Evolutionary conservation across 2,888 invertebrate species (phyloP), one percentile per base, ranked within the genome.

Genomic region (Zygaena filipendulae): DNA sequence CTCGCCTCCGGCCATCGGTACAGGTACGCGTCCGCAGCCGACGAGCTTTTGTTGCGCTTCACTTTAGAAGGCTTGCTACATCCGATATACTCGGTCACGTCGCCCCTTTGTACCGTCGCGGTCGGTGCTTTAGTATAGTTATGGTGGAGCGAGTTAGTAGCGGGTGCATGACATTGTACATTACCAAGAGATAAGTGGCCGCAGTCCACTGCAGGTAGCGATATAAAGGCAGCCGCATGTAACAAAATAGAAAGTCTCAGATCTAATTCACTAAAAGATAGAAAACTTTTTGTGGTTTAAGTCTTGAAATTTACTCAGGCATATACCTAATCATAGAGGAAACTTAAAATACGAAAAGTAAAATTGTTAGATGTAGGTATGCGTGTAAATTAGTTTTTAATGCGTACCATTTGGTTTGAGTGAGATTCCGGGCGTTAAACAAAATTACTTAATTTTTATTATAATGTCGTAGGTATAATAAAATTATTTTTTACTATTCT

Each of bases 161-260:
- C 70, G 69, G 70, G 74, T 71, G 84, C 84, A 81, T 84, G 85
- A 83, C 84, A 83, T 79, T 82, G 85, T 84, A 85, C 85, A 72
- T 85, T 86, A 84, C 85, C 85, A 66, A 84, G 74, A 70, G 84
- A 82, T 63, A 85, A 81, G 72, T 75, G 81, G 61, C 69, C 81
- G 74, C 82, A 83, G 70, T 85, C 86, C 82, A 81, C 85, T 85
- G 84, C 79, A 70, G 75, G 75, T 72, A n/a, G 81, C 70, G 79
- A 79, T 67, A 70, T 66, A 74, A 68, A 70, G 79, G 70, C 79
- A 66, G 79, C 80, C 80, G 81, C 81, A 82, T 82, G 81, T 69
- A 82, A 82, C 75, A 81, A 81, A 81, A 77, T 62, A 75, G 59
- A 75, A 71, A 70, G 47, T 53, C 74, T 70, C 66, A 75, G 63